phyloP scores from a whole-genome alignment of 2,888 invertebrate species.

The Sylvicola cinctus region DNA sequence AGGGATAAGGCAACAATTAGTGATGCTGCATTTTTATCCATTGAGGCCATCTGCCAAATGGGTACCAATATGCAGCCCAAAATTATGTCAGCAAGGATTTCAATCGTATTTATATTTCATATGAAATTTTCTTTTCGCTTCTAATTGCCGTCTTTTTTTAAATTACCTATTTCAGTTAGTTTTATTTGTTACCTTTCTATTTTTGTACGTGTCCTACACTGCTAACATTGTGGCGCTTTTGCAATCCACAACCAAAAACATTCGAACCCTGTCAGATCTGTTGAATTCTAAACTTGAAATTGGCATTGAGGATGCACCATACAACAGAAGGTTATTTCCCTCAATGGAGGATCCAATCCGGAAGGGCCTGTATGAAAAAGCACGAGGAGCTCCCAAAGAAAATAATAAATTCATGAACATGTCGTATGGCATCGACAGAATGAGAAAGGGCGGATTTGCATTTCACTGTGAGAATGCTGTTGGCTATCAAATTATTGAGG shows the following conservation, averaged over 20 bases:
- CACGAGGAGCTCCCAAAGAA: conserved; percentile 29
- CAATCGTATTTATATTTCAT: conserved; percentile 6
- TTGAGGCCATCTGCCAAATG: conserved; percentile 38
- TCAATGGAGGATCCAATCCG: conserved; percentile 23
- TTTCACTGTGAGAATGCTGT: conserved; percentile 39
- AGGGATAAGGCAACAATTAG: conserved; percentile 15
- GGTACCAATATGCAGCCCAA: conserved; percentile 32
- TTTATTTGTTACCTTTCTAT: conserved; percentile 33
- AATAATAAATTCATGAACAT: conserved; percentile 26
- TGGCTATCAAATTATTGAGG: conserved; percentile 10
- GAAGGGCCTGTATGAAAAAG: conserved; percentile 29
- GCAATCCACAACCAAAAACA: conserved; percentile 40
- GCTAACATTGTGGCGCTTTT: conserved; percentile 44
- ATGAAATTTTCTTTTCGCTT: not conserved
- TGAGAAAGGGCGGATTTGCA: conserved; percentile 35
- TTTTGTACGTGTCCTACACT: conserved; percentile 44
- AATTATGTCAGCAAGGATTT: conserved; percentile 16
- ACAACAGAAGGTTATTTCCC: conserved; percentile 39
- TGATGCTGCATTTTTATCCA: conserved; percentile 31
- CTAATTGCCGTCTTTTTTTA: not conserved
- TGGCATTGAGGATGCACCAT: conserved; percentile 39
- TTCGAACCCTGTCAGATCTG: conserved; percentile 34
- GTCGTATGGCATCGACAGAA: conserved; percentile 27
- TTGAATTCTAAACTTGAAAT: conserved; percentile 37
- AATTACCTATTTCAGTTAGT: conserved; percentile 33